Evolutionary conservation across 2,797 vertebrate genomes (phyloP).

Genomic region (Pseudochaenichthys georgianus): DNA sequence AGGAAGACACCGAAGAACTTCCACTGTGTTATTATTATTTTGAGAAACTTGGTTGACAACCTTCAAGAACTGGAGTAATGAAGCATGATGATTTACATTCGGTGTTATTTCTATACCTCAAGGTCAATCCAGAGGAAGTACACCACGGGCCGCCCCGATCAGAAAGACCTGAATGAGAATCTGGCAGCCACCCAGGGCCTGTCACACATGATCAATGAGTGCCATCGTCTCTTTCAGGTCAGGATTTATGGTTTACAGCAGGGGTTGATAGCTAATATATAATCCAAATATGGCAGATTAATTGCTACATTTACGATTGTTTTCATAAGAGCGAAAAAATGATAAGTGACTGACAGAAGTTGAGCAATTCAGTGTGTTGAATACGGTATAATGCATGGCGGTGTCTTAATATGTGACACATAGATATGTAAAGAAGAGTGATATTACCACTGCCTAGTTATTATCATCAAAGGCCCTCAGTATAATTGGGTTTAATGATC

Average conservation of each 20-base stretch:
- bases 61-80: neutral
- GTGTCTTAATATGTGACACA: conserved; percentile 22
- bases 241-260: conserved; percentile 38
- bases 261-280: neutral
- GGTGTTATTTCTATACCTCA: neutral
- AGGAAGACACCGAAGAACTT: conserved; percentile 11
- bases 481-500: conserved; percentile 37
- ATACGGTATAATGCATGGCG: conserved; percentile 3
- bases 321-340: neutral
- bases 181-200: conserved; percentile 97
- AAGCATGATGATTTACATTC: neutral
- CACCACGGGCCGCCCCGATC: conserved; percentile 94
- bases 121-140: conserved; percentile 98
- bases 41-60: neutral
- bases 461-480: conserved; percentile 18
- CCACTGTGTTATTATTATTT: neutral
- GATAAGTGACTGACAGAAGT: neutral
- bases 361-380: neutral
- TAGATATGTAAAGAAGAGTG: conserved; percentile 2
- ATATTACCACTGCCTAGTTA: conserved; percentile 22
- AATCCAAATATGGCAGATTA: neutral
- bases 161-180: conserved; percentile 98
- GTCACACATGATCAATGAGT: conserved; percentile 97
- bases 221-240: conserved; percentile 95
- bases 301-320: neutral